These are phyloP conservation scores for Parnassius orleans DNA, from an alignment of 2,888 invertebrate species.

Conservation along the genomic window DNA sequence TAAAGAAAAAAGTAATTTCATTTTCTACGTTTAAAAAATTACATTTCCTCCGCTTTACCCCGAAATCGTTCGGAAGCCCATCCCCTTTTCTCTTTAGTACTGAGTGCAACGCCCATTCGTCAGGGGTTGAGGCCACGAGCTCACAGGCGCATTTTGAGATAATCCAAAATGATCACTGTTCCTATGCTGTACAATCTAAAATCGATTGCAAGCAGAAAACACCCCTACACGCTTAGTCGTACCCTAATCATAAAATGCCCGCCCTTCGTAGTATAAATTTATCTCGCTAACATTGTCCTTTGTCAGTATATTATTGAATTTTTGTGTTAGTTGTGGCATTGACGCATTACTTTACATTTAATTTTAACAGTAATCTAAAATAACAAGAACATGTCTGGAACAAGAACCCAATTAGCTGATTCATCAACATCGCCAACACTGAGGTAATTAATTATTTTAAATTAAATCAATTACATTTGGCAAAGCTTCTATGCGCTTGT, in stretches of 20 bases:
- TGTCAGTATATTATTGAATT: conserved; percentile 45
- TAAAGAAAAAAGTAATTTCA: too few relatives aligned
- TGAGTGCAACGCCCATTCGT: conserved; percentile 54
- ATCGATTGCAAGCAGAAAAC: conserved; percentile 30
- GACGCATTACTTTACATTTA: background rate
- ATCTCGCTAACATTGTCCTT: conserved; percentile 36
- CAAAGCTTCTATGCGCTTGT: too few relatives aligned
- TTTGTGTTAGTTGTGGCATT: conserved; percentile 34
- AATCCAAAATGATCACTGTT: conserved; percentile 41
- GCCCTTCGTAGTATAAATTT: conserved; percentile 65
- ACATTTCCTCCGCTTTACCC: conserved; percentile 30
- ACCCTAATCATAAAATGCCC: conserved; percentile 38
- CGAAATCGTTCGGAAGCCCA: conserved; percentile 38
- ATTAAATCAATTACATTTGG: too few relatives aligned
- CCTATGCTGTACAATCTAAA: conserved; percentile 23
- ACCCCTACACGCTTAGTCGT: conserved; percentile 35
- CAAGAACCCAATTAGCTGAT: conserved; percentile 84
- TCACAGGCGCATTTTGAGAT: conserved; percentile 12
- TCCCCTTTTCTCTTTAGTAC: conserved; percentile 48
- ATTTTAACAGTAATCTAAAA: background rate
- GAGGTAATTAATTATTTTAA: conserved; percentile 64
- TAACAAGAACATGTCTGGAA: conserved; percentile 54
- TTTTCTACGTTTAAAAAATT: background rate
- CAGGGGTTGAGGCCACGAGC: conserved; percentile 42
- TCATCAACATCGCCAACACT: conserved; percentile 85